These are phyloP conservation scores for Dasypolia templi DNA, from an alignment of 2,888 invertebrate species.

Conservation along the genomic window DNA sequence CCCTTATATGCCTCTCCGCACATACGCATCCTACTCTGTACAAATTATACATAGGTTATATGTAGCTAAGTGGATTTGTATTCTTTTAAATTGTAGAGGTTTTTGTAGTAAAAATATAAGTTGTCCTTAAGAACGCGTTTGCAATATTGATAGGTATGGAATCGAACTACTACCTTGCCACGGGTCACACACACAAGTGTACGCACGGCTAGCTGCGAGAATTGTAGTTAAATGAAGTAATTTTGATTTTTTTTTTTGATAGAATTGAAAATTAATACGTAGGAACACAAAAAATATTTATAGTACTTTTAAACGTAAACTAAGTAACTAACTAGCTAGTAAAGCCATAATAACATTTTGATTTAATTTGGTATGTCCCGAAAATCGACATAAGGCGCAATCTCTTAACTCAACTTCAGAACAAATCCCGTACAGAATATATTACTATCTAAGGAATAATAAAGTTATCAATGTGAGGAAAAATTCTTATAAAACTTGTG, in stretches of 20 bases:
- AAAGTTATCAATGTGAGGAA: conserved; percentile 40
- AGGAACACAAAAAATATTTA: background rate
- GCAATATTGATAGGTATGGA: no score
- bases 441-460: conserved; percentile 29
- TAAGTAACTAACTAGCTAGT: background rate
- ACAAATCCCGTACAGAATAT: conserved; percentile 35
- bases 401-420: conserved; percentile 11
- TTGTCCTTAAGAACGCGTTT: no score
- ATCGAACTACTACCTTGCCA: no score
- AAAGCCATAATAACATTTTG: background rate
- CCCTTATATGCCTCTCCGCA: conserved; percentile 9
- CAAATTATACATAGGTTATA: background rate
- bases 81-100: no score
- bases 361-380: background rate
- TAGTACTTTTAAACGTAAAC: background rate
- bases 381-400: conserved; percentile 11
- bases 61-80: background rate
- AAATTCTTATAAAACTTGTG: conserved; percentile 39
- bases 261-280: no score
- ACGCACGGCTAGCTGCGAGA: no score
- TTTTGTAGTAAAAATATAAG: no score
- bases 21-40: background rate
- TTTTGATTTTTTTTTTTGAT: no score
- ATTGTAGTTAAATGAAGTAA: no score
- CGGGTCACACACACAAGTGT: no score